Conservation (phyloP, 2,888 invertebrate genomes). For the Panorpa germanica region DNA sequence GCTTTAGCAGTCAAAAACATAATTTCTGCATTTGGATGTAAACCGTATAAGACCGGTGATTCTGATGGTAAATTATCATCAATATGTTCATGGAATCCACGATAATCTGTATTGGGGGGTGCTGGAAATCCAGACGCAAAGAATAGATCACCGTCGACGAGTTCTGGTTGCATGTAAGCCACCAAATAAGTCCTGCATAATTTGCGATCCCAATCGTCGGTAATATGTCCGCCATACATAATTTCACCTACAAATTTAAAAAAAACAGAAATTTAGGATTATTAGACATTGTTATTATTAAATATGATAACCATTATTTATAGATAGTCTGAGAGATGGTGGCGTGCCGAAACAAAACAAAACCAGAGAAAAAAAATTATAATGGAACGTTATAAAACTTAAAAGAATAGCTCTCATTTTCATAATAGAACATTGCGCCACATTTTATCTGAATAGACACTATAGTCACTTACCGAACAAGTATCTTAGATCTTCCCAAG, state of each 20-base stretch:
- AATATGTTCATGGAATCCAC: constrained; percentile 72
- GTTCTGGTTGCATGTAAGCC: constrained; percentile 73
- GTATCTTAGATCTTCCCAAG: constrained; percentile 89
- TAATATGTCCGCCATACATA: constrained; percentile 95
- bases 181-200: constrained; percentile 71
- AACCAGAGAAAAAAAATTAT: too few species aligned
- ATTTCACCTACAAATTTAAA: too few species aligned
- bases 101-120: constrained; percentile 76
- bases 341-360: too few species aligned
- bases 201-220: constrained; percentile 87
- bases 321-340: too few species aligned
- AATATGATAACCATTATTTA: too few species aligned
- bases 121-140: constrained; percentile 71
- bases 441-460: too few species aligned
- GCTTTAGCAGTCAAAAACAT: constrained; percentile 79
- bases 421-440: too few species aligned
- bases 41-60: constrained; percentile 76
- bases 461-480: too few species aligned
- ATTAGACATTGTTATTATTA: too few species aligned
- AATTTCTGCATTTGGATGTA: constrained; percentile 91
- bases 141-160: constrained; percentile 68
- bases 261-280: too few species aligned
- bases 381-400: too few species aligned
- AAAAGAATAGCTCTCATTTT: too few species aligned
- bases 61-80: constrained; percentile 74